phyloP scores from a whole-genome alignment of 2,888 invertebrate species.

The Candidula unifasciata region DNA sequence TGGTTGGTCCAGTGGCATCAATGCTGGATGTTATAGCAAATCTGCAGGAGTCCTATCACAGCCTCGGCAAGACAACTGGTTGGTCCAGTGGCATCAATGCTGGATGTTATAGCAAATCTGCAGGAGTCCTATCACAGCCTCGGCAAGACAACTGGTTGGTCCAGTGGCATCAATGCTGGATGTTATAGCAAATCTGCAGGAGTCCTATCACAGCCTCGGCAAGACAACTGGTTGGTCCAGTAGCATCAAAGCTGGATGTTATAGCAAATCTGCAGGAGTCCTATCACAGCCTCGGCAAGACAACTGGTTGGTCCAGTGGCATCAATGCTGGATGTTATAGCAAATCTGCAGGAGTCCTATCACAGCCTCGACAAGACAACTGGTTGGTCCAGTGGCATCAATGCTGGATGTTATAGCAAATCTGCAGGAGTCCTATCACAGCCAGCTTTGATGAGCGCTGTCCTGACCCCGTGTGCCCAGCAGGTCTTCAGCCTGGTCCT shows the following conservation, averaged over 20 bases:
- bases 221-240: constrained; percentile 1
- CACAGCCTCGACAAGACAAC: constrained; percentile 61
- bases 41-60: constrained; percentile 66
- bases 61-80: constrained; percentile 54
- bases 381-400: constrained; percentile 80
- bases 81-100: constrained; percentile 82
- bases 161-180: constrained; percentile 85
- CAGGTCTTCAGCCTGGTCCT: not conserved
- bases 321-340: constrained; percentile 92
- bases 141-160: not conserved
- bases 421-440: constrained; percentile 66
- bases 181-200: constrained; percentile 83
- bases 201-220: constrained; percentile 70
- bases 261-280: constrained; percentile 80
- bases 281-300: constrained; percentile 77
- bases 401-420: constrained; percentile 88
- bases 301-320: constrained; percentile 68
- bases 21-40: constrained; percentile 88
- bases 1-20: constrained; percentile 80
- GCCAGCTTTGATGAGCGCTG: constrained; percentile 75
- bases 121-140: constrained; percentile 70
- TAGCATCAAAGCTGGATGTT: constrained; percentile 88
- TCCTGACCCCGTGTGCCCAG: constrained; percentile 34
- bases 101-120: constrained; percentile 85
- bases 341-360: constrained; percentile 59